Evolutionary conservation across 2,113 vertebrate species (phyloP).

Genomic region (Leptosomus discolor): DNA sequence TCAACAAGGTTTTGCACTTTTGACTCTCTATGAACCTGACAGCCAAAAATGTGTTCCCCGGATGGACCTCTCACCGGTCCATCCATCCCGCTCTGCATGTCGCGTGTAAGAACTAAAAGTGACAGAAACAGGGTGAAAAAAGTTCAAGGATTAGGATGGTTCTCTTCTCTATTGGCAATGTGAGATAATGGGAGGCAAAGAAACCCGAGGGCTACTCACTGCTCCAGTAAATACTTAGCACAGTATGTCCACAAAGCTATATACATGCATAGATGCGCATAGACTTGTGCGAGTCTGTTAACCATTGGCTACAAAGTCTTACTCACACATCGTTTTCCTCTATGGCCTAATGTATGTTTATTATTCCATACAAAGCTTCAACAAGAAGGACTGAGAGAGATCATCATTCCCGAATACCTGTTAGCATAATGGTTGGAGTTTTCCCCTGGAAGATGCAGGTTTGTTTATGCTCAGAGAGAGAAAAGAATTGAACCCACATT

Average conservation of each 20-base stretch:
- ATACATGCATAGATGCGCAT: rapidly evolving
- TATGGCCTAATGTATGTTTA: conserved; percentile 26
- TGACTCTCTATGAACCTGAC: rapidly evolving
- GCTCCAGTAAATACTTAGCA: not conserved
- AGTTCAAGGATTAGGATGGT: not conserved
- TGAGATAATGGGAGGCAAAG: not conserved
- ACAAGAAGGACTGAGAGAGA: not conserved
- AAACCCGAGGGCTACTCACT: not conserved
- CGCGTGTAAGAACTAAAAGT: rapidly evolving
- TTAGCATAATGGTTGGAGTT: conserved; percentile 48
- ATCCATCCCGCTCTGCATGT: not conserved
- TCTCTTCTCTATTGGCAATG: not conserved
- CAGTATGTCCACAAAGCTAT: not conserved
- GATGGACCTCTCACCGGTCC: too few species aligned
- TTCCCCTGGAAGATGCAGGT: conserved; percentile 2
- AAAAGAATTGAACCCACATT: conserved; percentile 47
- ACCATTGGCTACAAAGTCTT: not conserved
- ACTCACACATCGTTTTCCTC: not conserved
- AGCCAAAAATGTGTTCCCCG: not conserved
- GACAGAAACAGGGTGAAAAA: rapidly evolving
- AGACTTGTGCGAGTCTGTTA: not conserved
- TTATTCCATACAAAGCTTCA: conserved; percentile 48
- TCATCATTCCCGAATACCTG: not conserved
- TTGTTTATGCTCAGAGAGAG: conserved; percentile 28
- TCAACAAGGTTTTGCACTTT: not conserved